Evolutionary conservation across 2,113 vertebrate genomes (phyloP), one percentile per base, ranked within the genome.

Genomic region (Leptobrachium leishanense): DNA sequence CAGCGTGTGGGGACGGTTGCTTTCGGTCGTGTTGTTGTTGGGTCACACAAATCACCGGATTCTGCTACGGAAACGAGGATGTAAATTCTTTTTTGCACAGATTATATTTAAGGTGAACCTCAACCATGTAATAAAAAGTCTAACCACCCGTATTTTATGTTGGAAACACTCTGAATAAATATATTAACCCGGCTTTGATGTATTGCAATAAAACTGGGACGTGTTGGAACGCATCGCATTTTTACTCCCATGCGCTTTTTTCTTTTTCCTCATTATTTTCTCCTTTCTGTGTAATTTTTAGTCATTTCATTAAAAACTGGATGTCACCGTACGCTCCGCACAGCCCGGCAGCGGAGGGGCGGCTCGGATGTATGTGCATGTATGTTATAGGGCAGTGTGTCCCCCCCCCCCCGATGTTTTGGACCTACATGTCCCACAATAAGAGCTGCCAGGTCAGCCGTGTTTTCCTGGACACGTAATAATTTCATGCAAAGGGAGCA

Each of bases 121-220:
- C 89, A 92, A 89, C 90, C 90, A 90, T 94, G 91, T 94, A 90
- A 90, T 84, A 87, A 93, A 94, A 59, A 85, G 95, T 92, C 88
- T 90, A 90, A 85, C 90, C 92, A 85, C 94, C 93, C 94, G 82
- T 88, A 92, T 90, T 92, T 92, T 90, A 91, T 88, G 94, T 95
- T 93, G 94, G 88, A 91, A 93, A 94, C 92, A 90, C 90, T 94
- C 92, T 89, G 89, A 94, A 93, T 96, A 72, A 94, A 93, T 96
- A 95, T 96, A 95, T 96, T 97, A 96, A 97, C 93, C 93, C 90
- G 90, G 95, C 93, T 94, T 96, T 95, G 93, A 94, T 97, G 96
- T 96, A 97, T 91, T 94, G 95, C 95, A 97, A 93, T 97, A 97
- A 97, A 98, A 97, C 93, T 92, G 92, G 93, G 95, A 94, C 94